phyloP scores from a whole-genome alignment of 2,888 invertebrate genomes.

The Troides oblongomaculatus region DNA sequence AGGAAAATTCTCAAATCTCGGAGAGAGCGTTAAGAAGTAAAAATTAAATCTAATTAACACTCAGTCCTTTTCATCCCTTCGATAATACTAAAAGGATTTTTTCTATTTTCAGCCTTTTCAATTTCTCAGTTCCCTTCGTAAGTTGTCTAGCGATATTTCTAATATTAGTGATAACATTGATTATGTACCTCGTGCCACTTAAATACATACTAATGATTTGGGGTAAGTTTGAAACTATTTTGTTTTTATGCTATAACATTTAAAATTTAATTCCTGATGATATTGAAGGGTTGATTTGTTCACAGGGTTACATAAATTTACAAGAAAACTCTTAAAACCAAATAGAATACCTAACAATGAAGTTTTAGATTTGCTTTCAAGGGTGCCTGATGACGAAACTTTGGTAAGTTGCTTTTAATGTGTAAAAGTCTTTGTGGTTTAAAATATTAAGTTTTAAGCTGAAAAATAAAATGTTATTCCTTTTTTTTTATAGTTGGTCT shows the following conservation, averaged over 20 bases:
- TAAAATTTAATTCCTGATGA: conserved; percentile 2
- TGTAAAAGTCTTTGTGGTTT: not conserved
- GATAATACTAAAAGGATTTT: conserved; percentile 19
- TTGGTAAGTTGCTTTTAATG: conserved; percentile 80
- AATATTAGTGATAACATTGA: conserved; percentile 83
- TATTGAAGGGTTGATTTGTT: not conserved
- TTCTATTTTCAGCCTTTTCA: conserved; percentile 88
- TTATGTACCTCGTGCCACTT: conserved; percentile 92
- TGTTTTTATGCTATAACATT: not conserved
- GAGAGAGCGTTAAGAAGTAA: conserved; percentile 96
- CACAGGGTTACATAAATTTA: conserved; percentile 90
- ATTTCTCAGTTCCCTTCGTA: conserved; percentile 96
- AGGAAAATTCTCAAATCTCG: conserved; percentile 92
- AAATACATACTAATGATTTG: conserved; percentile 93
- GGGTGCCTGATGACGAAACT: conserved; percentile 96
- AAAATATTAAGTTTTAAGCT: too few species aligned
- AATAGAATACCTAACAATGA: conserved; percentile 97
- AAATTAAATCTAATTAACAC: conserved; percentile 40
- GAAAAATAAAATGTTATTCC: not conserved
- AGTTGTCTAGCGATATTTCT: conserved; percentile 92
- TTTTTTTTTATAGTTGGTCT: conserved; percentile 53
- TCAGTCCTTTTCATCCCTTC: conserved; percentile 11
- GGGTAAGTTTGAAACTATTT: conserved; percentile 78
- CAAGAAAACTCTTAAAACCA: conserved; percentile 92
- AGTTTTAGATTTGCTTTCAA: conserved; percentile 93